Evolutionary conservation across 1,140 invertebrate species (phyloP).

Genomic region (Drepana arcuata): DNA sequence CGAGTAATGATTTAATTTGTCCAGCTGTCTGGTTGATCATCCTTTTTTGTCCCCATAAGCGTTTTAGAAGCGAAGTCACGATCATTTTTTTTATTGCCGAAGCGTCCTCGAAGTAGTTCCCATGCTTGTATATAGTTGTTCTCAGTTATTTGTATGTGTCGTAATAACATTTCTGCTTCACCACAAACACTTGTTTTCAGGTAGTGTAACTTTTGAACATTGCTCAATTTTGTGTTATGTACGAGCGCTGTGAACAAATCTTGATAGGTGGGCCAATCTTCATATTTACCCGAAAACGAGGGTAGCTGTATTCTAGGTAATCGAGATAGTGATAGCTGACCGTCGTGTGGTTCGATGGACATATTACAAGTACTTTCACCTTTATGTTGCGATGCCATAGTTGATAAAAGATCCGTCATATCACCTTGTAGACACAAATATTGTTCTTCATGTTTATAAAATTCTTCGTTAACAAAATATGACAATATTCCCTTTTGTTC

Average conservation of each 20-base stretch:
- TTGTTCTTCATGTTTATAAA: no score
- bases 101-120: constrained; percentile 11
- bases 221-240: constrained; percentile 3
- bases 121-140: constrained; percentile 15
- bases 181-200: constrained; percentile 8
- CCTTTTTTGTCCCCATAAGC: constrained; percentile 16
- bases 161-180: constrained; percentile 9
- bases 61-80: constrained; percentile 17
- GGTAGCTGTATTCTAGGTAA: not conserved
- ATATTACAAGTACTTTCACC: no score
- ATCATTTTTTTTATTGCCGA: constrained; percentile 18
- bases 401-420: no score
- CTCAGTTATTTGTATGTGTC: constrained; percentile 3
- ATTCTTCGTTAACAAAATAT: no score
- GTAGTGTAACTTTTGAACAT: constrained; percentile 13
- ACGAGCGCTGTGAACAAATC: not conserved
- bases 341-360: no score
- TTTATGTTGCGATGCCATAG: no score
- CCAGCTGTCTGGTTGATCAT: constrained; percentile 10
- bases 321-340: no score
- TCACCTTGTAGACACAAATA: no score
- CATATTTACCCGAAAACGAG: not conserved
- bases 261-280: not conserved
- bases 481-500: no score
- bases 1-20: constrained; percentile 32